These are phyloP conservation scores for Salticus scenicus DNA, from an alignment of 2,888 invertebrate genomes.

Conservation along the genomic window DNA sequence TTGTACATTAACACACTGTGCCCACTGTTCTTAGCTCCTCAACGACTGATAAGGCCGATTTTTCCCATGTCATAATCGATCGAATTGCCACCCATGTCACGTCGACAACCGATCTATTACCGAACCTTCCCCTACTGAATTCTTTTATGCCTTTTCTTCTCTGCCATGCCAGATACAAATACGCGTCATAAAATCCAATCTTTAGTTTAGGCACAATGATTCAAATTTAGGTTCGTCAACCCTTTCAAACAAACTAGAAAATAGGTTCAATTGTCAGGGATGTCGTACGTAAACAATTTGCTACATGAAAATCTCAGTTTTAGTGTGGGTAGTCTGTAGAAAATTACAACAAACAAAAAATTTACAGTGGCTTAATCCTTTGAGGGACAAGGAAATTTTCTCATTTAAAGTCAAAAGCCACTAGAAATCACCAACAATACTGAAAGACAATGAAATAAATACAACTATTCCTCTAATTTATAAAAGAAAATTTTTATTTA, in stretches of 20 bases:
- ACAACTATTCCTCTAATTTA: too few relatives aligned
- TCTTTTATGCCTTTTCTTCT: neutral
- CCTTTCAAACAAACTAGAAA: neutral
- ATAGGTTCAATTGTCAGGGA: too few relatives aligned
- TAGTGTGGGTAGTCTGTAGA: too few relatives aligned
- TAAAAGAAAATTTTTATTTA: too few relatives aligned
- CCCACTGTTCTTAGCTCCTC: neutral
- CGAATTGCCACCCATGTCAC: neutral
- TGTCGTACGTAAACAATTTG: too few relatives aligned
- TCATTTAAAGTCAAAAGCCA: too few relatives aligned
- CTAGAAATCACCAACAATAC: too few relatives aligned
- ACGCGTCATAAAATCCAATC: neutral
- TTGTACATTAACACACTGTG: constrained; percentile 2
- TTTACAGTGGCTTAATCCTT: too few relatives aligned
- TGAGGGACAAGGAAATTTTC: too few relatives aligned
- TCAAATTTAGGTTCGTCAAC: neutral
- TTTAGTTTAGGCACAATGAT: neutral
- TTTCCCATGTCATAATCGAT: neutral
- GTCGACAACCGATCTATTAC: neutral
- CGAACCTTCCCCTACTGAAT: neutral
- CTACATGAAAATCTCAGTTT: too few relatives aligned
- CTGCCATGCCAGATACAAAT: neutral
- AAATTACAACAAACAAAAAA: too few relatives aligned
- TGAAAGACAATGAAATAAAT: too few relatives aligned
- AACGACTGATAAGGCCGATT: neutral